phyloP scores from a whole-genome alignment of 2,113 vertebrate species.

The Periophthalmus modestus region DNA sequence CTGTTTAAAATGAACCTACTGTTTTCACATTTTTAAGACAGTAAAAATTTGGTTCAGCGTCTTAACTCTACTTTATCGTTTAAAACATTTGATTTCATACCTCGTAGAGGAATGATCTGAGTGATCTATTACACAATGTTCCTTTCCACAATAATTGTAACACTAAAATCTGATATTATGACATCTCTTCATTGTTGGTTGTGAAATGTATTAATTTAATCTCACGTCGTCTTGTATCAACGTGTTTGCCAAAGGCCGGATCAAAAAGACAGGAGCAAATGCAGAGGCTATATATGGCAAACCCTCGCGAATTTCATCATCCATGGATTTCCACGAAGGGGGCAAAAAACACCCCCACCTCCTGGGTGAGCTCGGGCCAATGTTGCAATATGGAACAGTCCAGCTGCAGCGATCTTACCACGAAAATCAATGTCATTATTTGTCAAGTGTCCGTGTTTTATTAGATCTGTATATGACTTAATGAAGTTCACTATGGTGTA shows the following conservation, averaged over 20 bases:
- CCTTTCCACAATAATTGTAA: neutral
- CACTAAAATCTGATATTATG: neutral
- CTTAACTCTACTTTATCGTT: too few species aligned
- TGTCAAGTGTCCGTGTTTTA: too few species aligned
- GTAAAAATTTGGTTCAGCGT: too few species aligned
- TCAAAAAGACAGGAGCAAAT: conserved; percentile 15
- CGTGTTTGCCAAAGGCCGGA: conserved; percentile 30
- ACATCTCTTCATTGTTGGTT: neutral
- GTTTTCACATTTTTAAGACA: too few species aligned
- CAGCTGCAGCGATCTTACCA: neutral
- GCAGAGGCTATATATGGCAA: conserved; percentile 10
- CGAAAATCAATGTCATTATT: neutral
- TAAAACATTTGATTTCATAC: too few species aligned
- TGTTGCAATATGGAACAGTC: conserved; percentile 36
- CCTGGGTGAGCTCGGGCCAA: neutral
- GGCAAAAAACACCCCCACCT: conserved; percentile 29
- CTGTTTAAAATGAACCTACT: too few species aligned
- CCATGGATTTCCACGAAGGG: conserved; percentile 42
- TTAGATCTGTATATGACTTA: too few species aligned
- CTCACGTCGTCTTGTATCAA: conserved; percentile 1
- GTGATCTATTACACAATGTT: too few species aligned
- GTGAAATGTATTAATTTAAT: neutral
- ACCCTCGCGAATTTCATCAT: conserved; percentile 26
- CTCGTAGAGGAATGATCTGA: too few species aligned
- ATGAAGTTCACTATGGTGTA: too few species aligned